Conservation (phyloP, 2,113 vertebrate genomes). For the Campylorhamphus procurvoides region DNA sequence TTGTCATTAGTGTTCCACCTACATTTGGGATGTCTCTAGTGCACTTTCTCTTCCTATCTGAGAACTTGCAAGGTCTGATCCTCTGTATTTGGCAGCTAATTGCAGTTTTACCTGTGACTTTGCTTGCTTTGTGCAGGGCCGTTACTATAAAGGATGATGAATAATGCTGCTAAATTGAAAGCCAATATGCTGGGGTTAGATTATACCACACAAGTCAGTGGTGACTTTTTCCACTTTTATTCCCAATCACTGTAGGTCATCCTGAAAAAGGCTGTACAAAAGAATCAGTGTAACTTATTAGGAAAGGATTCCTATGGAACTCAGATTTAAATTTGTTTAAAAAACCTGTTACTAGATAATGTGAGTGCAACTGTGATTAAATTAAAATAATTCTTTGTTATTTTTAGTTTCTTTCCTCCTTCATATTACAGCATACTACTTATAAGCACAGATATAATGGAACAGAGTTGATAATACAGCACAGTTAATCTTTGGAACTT, state of each 20-base stretch:
- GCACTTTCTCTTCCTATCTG: background rate
- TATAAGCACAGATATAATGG: background rate
- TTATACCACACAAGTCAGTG: background rate
- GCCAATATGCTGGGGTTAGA: background rate
- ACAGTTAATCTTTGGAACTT: conserved; percentile 36
- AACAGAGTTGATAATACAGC: background rate
- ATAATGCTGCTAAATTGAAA: conserved; percentile 3
- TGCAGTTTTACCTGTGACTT: background rate
- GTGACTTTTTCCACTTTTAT: conserved; percentile 40
- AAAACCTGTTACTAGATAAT: background rate
- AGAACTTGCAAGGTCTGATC: background rate
- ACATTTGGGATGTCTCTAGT: background rate
- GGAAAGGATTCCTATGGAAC: background rate
- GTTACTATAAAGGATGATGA: background rate
- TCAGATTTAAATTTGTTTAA: background rate
- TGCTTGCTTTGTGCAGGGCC: background rate
- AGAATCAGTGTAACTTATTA: background rate
- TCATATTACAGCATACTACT: background rate
- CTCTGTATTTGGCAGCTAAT: background rate
- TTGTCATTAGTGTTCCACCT: background rate
- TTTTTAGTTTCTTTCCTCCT: background rate
- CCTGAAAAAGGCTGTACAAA: background rate
- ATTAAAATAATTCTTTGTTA: background rate
- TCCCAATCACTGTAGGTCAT: conserved; percentile 11
- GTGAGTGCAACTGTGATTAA: background rate